phyloP scores from a whole-genome alignment of 2,113 vertebrate genomes.

The Melozone crissalis region DNA sequence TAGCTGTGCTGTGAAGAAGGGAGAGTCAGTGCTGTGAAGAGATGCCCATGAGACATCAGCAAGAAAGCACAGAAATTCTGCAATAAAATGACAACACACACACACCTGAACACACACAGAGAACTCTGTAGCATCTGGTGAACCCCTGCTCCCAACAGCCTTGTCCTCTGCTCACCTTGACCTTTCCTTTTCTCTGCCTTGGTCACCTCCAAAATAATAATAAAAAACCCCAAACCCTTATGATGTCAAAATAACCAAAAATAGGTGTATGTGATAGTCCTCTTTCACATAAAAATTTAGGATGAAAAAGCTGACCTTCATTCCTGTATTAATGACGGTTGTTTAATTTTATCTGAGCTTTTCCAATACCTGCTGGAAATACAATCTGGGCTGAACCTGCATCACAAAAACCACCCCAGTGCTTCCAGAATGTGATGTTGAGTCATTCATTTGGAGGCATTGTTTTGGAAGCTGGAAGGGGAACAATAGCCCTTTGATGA shows the following conservation, averaged over 20 bases:
- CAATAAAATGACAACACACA: not conserved
- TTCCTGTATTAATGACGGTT: not conserved
- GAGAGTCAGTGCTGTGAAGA: no score
- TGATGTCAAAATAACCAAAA: not conserved
- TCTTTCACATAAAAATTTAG: not conserved
- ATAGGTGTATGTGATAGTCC: rapidly evolving
- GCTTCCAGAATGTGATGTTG: not conserved
- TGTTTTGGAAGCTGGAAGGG: not conserved
- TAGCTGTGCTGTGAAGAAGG: no score
- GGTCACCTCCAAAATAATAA: not conserved
- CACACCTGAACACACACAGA: not conserved
- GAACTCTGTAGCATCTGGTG: not conserved
- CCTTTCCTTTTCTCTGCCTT: not conserved
- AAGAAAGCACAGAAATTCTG: no score
- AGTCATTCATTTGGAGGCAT: not conserved
- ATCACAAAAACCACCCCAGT: not conserved
- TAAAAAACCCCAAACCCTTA: not conserved
- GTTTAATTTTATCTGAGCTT: not conserved
- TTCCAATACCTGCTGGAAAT: not conserved
- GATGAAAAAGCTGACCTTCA: not conserved
- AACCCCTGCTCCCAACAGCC: not conserved
- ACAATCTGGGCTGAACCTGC: not conserved
- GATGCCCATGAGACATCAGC: no score
- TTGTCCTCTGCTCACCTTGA: not conserved
- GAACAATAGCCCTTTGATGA: not conserved